Base-by-base conservation (phyloP, 2,797 vertebrate genomes). In the Bradypus variegatus region DNA sequence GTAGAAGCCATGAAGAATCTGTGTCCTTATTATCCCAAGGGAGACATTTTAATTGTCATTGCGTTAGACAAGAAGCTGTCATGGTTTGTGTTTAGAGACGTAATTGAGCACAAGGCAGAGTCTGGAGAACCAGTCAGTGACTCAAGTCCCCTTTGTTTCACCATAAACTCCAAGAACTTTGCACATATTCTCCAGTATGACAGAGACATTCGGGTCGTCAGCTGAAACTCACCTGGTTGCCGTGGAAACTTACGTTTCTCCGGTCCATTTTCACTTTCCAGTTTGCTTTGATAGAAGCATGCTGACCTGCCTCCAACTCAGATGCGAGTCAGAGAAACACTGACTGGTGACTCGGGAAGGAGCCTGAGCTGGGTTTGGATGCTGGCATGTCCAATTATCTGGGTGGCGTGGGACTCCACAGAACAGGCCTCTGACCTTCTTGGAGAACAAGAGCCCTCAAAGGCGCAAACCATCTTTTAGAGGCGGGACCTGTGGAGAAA, bases 11-110 rank as follows among this genome's bases (percentile, higher is more conserved):
- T 64, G 53, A 27, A 41, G 81, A 76, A 60, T 91, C 81, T 90
- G 18, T 58, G n/a, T 48, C 84, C 64, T 87, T 78, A 64, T 25
- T 65, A 38, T 93, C 81, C 78, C 38, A 2, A 41, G 90, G 82
- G 65, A 88, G 91, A 93, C 60, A 67, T 91, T 94, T 95, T 95
- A 91, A 94, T 95, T 88, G 89, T 73, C 53, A 36, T 36, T 50
- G 27, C 53, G 1, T 45, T 79, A 92, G 94, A 81, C 84, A 89
- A 94, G 88, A 65, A 64, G 92, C 69, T 90, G 64, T 58, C 91
- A 89, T 1, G 0, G 77, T 69, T 89, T 93, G 29, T 75, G 65
- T 62, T 85, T 82, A 41, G 75, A 92, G 69, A 55, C 69, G 8
- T 72, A 89, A 55, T 45, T 62, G 62, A 86, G 65, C 88, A 80